Conservation (phyloP, 1,140 invertebrate genomes). For the Leptonema lineaticorne region DNA sequence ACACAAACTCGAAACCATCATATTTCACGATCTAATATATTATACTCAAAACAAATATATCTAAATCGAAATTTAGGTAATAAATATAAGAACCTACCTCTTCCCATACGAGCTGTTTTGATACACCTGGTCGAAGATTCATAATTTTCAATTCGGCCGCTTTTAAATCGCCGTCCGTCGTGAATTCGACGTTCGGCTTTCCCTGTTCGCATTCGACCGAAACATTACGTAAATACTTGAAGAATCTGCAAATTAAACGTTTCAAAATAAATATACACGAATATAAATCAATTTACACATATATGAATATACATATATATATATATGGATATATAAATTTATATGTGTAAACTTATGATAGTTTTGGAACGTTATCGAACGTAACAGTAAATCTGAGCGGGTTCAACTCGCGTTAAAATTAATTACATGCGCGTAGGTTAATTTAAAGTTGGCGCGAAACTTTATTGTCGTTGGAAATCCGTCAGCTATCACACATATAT, state of each 20-base stretch:
- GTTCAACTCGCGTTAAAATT: background rate
- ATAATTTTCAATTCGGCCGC: slow-evolving; percentile 89
- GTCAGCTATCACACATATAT: too few relatives aligned
- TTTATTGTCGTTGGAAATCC: background rate
- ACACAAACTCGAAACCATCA: too few relatives aligned
- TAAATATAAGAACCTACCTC: slow-evolving; percentile 74
- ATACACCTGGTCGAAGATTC: slow-evolving; percentile 80
- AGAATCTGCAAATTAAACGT: slow-evolving; percentile 58
- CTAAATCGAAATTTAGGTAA: too few relatives aligned
- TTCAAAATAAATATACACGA: too few relatives aligned
- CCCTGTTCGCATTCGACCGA: slow-evolving; percentile 76
- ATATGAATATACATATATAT: slow-evolving; percentile 1
- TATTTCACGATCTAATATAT: too few relatives aligned
- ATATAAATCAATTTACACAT: too few relatives aligned
- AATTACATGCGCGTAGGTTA: background rate
- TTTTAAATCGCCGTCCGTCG: slow-evolving; percentile 82
- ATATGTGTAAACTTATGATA: background rate
- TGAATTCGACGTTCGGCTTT: slow-evolving; percentile 83
- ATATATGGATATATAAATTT: background rate
- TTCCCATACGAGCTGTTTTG: slow-evolving; percentile 84
- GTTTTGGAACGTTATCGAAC: too few relatives aligned
- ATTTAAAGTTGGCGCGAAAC: slow-evolving; percentile 9
- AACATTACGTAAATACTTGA: slow-evolving; percentile 79
- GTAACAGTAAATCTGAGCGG: background rate
- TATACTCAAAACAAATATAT: too few relatives aligned